Evolutionary conservation across 2,888 invertebrate species (phyloP).

Genomic region (Corbicula japonica): DNA sequence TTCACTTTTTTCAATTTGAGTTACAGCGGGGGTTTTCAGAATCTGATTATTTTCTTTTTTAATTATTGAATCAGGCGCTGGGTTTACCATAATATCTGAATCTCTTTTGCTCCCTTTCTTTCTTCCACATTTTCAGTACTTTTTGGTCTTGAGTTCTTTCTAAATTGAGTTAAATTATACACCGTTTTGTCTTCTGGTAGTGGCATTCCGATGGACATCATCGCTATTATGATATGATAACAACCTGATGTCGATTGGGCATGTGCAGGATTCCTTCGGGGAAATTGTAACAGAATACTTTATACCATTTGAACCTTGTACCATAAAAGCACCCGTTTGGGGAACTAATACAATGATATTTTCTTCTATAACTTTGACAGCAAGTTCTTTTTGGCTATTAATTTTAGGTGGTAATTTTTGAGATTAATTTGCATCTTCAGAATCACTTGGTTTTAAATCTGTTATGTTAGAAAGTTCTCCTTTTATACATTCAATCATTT

Average conservation of each 20-base stretch:
- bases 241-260: conserved; percentile 14
- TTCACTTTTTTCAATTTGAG: not conserved
- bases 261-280: conserved; percentile 16
- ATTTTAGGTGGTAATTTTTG: conserved; percentile 9
- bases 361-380: conserved; percentile 4
- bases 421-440: conserved; percentile 6
- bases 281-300: conserved; percentile 10
- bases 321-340: conserved; percentile 15
- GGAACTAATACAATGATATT: conserved; percentile 1
- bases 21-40: not conserved
- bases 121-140: conserved; percentile 18
- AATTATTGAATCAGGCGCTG: not conserved
- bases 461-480: not conserved
- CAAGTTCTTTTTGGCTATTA: not conserved
- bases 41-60: not conserved
- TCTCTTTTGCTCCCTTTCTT: conserved; percentile 29
- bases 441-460: conserved; percentile 5
- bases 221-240: conserved; percentile 16
- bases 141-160: conserved; percentile 21
- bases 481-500: conserved; percentile 12
- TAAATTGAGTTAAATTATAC: conserved; percentile 20
- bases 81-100: not conserved
- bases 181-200: not conserved
- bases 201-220: conserved; percentile 6
- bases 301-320: conserved; percentile 16